Conservation (phyloP, 37 sponge, comb jelly and placozoan species). For the Halisarca cf. caerulea region DNA sequence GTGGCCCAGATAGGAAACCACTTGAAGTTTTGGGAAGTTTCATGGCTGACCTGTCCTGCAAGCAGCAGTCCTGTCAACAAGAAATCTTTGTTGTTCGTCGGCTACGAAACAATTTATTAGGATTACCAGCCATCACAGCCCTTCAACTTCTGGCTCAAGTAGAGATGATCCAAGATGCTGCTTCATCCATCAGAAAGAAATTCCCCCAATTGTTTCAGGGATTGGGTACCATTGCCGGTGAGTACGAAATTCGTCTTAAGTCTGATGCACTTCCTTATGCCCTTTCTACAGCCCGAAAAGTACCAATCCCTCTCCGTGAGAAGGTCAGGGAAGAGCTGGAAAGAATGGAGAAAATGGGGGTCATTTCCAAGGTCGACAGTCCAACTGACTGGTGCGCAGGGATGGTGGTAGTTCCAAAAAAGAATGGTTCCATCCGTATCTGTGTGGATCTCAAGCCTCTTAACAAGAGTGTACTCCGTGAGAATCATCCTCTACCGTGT, state of each 20-base stretch:
- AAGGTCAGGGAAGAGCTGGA: slow-evolving; percentile 28
- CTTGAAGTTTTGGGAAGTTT: slow-evolving; percentile 23
- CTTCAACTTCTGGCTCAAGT: slow-evolving; percentile 27
- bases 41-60: neutral
- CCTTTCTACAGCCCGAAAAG: slow-evolving; percentile 33
- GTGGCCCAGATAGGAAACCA: slow-evolving; percentile 28
- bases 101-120: slow-evolving; percentile 32
- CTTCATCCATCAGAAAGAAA: neutral
- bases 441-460: slow-evolving; percentile 58
- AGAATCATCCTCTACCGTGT: slow-evolving; percentile 50
- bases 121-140: slow-evolving; percentile 37
- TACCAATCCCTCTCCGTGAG: slow-evolving; percentile 39
- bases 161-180: neutral
- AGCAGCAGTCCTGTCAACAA: neutral
- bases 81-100: slow-evolving; percentile 20
- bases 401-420: slow-evolving; percentile 54
- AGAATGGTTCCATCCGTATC: slow-evolving; percentile 37
- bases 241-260: slow-evolving; percentile 37
- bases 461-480: slow-evolving; percentile 47
- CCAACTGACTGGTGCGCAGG: slow-evolving; percentile 66
- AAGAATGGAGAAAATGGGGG: slow-evolving; percentile 42
- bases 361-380: slow-evolving; percentile 46
- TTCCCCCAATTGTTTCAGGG: slow-evolving; percentile 32
- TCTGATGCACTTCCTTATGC: slow-evolving; percentile 34
- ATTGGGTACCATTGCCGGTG: slow-evolving; percentile 27